Conservation (phyloP, 2,113 vertebrate species). For the Calcarius ornatus region DNA sequence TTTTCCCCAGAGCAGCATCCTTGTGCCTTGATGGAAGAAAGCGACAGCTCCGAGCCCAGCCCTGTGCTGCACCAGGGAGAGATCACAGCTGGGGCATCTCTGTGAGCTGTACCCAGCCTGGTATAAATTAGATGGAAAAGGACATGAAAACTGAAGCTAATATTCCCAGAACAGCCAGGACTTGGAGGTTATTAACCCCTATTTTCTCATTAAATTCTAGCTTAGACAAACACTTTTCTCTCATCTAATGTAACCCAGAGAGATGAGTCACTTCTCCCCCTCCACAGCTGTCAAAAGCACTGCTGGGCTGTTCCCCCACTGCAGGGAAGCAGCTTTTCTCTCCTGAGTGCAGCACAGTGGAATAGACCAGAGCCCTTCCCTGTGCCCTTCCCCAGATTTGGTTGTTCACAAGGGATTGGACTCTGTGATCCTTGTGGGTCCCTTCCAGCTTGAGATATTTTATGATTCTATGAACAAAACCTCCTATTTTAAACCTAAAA, state of each 20-base stretch:
- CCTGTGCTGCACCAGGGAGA: neutral
- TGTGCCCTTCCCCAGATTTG: neutral
- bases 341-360: neutral
- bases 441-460: neutral
- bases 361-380: neutral
- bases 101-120: neutral
- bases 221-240: neutral
- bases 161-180: neutral
- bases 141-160: neutral
- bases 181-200: neutral
- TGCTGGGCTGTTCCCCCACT: neutral
- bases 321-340: neutral
- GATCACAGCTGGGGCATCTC: neutral
- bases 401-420: neutral
- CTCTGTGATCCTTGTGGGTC: neutral
- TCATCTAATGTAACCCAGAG: neutral
- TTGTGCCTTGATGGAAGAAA: neutral
- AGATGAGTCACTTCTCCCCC: neutral
- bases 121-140: neutral
- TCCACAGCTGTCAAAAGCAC: neutral
- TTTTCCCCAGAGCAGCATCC: neutral
- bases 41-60: neutral
- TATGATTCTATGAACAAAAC: neutral
- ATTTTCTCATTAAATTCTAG: slow-evolving; percentile 21
- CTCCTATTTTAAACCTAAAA: neutral